These are phyloP conservation scores for Epizoanthus scotinus DNA, from an alignment of 92 coral and sea anemone species.

Conservation along the genomic window DNA sequence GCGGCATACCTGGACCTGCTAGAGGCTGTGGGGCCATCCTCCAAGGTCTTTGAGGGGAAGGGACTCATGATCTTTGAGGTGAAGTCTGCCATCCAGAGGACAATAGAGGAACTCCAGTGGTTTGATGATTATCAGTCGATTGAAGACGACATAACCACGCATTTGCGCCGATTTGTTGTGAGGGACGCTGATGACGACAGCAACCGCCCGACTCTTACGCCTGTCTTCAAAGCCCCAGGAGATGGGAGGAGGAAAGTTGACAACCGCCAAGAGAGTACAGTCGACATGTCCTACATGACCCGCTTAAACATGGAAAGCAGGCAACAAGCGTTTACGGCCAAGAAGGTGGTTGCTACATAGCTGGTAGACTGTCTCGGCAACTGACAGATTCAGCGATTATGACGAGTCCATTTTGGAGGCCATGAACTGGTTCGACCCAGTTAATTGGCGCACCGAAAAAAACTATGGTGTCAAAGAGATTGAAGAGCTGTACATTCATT, in stretches of 20 bases:
- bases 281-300: conserved; percentile 30
- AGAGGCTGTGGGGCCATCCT: conserved; percentile 41
- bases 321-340: conserved; percentile 9
- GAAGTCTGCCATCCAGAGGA: conserved; percentile 33
- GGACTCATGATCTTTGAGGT: conserved; percentile 41
- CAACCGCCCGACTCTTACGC: neutral
- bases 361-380: conserved; percentile 5
- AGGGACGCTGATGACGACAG: neutral
- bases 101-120: conserved; percentile 23
- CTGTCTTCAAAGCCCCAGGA: conserved; percentile 39
- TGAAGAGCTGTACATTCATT: conserved; percentile 15
- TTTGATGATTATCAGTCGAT: conserved; percentile 4
- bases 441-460: conserved; percentile 29
- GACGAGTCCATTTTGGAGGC: conserved; percentile 26
- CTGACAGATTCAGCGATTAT: conserved; percentile 28
- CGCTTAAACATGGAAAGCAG: conserved; percentile 6
- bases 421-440: conserved; percentile 45
- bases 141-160: conserved; percentile 25
- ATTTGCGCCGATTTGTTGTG: conserved; percentile 37
- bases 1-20: conserved; percentile 40
- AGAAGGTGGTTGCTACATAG: conserved; percentile 6
- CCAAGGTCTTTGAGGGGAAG: conserved; percentile 43
- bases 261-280: conserved; percentile 17
- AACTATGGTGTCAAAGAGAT: conserved; percentile 31
- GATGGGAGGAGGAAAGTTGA: conserved; percentile 17